Evolutionary conservation across 2,888 invertebrate species (phyloP), one percentile per base, ranked within the genome.

Genomic region (Linyphia triangularis): DNA sequence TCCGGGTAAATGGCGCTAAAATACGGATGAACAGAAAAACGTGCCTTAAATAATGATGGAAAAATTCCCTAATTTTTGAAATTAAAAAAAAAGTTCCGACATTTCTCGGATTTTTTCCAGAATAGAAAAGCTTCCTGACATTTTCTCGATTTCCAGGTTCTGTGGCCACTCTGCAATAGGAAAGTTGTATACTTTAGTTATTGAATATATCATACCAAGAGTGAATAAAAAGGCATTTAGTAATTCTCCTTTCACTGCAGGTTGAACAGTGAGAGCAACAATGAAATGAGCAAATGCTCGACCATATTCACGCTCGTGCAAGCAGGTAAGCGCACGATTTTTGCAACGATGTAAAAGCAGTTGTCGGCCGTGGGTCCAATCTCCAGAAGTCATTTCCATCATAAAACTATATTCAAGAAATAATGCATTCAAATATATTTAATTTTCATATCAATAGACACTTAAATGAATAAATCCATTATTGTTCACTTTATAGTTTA

Each of bases 351-450:
- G 82, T 16, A 89, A 37, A n/a, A 84, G 77, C 10, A 88, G 43
- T 16, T 83, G 79, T 7, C 94, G 91, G 94, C 88, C 88, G 24
- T 75, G 65, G 51, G 70, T 75, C 86, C 86, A 88, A 22, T 73
- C 43, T 9, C 73, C 72, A 59, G 73, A 30, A 16, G 78, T 43
- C 13, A 37, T 59, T 6, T 75, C 81, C 70, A 69, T 69, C 16
- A 51, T 51, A 13, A 16, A 5, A 51, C 13, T 7, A 1, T 16
- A 0, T n/a, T 51, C 13, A 13, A 16, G n/a, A 16, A 51, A 16
- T 2, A 51, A 0, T n/a, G n/a, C n/a, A 3, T 51, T 51, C 5
- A 16, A 1, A 51, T 40, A 2, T 40, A 13, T 40, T 16, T 40
- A 37, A 10, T 10, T 10, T 37, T 10, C 37, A 10, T 37, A 37